Evolutionary conservation across 2,113 vertebrate genomes (phyloP), one percentile per base, ranked within the genome.

Genomic region (Gallinago paraguaiae): DNA sequence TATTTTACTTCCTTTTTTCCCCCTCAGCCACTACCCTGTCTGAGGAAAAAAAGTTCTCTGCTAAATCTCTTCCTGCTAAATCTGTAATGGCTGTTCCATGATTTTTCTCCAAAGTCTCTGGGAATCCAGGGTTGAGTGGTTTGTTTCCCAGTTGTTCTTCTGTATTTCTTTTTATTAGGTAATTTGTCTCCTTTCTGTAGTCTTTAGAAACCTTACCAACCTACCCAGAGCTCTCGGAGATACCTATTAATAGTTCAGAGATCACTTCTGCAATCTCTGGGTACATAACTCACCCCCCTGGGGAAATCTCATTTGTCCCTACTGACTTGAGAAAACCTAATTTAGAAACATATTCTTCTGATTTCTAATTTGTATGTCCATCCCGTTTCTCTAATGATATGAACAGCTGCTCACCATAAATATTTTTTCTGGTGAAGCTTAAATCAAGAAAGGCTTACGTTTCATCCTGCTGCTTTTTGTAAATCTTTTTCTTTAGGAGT

Each of bases 121-220:
- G 72, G 76, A 91, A 60, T 92, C 37, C 20, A 51, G 59, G 31
- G 60, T 80, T 83, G 45, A 74, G 28, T 56, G 77, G 8, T 92
- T 67, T 86, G 19, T 75, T 86, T 43, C 43, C 37, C 24, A 17
- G 60, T 35, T 96, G 15, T 28, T 86, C 56, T 86, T 74, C 76
- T 84, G 8, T 84, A 46, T 83, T 68, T 90, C 86, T 90, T 90
- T 93, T 78, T 75, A 84, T 64, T 65, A 88, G n/a, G 25, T 64
- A 53, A 48, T 95, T 84, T 89, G 35, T 92, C 43, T 77, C 12
- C 18, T 18, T 91, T 82, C 50, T 76, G 10, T 24, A 74, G 54
- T 86, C 86, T 69, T 88, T 22, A 57, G 50, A 93, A 59, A 90
- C 79, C 31, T 74, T 70, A 63, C 28, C 1, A 2, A 9, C 79